Conservation (phyloP, 1,140 invertebrate species). For the Lycorma delicatula region DNA sequence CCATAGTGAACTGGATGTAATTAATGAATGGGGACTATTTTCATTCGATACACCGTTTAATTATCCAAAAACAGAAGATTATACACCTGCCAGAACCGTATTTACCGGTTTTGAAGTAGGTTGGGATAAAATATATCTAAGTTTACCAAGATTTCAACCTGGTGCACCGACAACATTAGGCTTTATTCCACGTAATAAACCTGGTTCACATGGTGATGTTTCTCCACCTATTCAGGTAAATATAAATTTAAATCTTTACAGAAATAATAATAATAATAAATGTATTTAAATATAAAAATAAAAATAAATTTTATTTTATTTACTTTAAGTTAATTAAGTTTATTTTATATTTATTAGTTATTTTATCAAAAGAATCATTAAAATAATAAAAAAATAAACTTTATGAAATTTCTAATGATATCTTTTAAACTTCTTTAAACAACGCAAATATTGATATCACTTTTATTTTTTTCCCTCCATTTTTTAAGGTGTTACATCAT, state of each 20-base stretch:
- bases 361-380: too few species aligned
- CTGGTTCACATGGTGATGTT: constrained; percentile 39
- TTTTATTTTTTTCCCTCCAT: too few species aligned
- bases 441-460: too few species aligned
- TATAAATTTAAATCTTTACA: neutral
- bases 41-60: constrained; percentile 57
- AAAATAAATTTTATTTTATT: too few species aligned
- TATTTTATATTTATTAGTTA: too few species aligned
- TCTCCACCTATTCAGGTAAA: constrained; percentile 52
- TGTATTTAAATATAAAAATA: too few species aligned
- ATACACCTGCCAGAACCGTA: constrained; percentile 27
- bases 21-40: constrained; percentile 63
- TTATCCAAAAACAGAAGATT: constrained; percentile 26
- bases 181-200: constrained; percentile 48
- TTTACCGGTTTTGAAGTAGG: constrained; percentile 64
- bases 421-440: too few species aligned
- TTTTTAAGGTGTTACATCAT: too few species aligned
- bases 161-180: constrained; percentile 65
- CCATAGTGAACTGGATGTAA: constrained; percentile 45
- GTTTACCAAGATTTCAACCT: constrained; percentile 55
- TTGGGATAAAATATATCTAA: constrained; percentile 60
- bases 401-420: too few species aligned
- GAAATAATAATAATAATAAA: too few species aligned
- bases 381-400: too few species aligned
- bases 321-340: too few species aligned